Conservation (phyloP, 2,113 vertebrate genomes). For the Nannobrachium achirus region DNA sequence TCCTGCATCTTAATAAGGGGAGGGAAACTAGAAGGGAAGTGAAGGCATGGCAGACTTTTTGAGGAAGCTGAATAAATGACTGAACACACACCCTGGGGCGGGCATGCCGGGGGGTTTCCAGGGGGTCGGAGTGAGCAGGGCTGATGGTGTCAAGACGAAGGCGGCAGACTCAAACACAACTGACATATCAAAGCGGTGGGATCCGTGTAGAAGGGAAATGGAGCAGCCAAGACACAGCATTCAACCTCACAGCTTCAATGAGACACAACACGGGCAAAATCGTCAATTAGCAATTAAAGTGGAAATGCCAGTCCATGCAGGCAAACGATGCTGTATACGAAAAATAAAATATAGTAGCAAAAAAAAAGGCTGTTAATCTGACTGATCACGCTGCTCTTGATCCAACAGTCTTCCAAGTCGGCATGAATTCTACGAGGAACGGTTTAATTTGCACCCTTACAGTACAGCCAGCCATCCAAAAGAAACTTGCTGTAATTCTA, state of each 20-base stretch:
- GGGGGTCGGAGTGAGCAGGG: slow-evolving; percentile 63
- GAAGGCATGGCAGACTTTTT: slow-evolving; percentile 74
- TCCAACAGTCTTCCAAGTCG: slow-evolving; percentile 40
- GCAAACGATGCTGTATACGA: slow-evolving; percentile 45
- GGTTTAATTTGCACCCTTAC: slow-evolving; percentile 47
- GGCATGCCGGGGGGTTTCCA: slow-evolving; percentile 69
- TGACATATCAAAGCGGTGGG: slow-evolving; percentile 76
- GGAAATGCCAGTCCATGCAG: slow-evolving; percentile 50
- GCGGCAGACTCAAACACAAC: slow-evolving; percentile 73
- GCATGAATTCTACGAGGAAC: slow-evolving; percentile 49
- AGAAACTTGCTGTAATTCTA: slow-evolving; percentile 49
- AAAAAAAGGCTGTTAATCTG: slow-evolving; percentile 11
- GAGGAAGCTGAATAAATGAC: slow-evolving; percentile 75
- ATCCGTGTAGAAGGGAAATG: slow-evolving; percentile 64
- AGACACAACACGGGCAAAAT: slow-evolving; percentile 66
- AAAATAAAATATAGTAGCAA: slow-evolving; percentile 2
- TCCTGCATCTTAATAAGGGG: slow-evolving; percentile 74
- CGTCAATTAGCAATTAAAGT: slow-evolving; percentile 70
- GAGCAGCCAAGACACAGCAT: slow-evolving; percentile 61
- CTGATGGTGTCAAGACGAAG: slow-evolving; percentile 73
- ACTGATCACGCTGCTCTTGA: slow-evolving; percentile 49
- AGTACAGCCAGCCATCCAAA: slow-evolving; percentile 44
- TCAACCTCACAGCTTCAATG: slow-evolving; percentile 65
- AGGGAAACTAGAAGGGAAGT: slow-evolving; percentile 71
- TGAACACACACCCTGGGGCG: slow-evolving; percentile 74